Evolutionary conservation across 2,888 invertebrate species (phyloP).

Genomic region (Neocrepidodera transversa): DNA sequence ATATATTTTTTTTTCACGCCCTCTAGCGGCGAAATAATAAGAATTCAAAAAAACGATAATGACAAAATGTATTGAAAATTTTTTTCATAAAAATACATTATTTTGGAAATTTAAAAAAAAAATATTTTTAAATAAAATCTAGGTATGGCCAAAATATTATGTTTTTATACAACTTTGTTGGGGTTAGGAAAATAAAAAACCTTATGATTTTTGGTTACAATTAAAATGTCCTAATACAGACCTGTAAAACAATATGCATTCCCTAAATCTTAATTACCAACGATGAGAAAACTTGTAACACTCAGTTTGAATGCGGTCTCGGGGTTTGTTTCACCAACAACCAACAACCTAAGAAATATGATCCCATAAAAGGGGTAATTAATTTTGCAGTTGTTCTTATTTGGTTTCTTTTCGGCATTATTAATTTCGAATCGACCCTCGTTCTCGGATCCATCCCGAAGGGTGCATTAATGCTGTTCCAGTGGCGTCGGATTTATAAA

Average conservation of each 20-base stretch:
- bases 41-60: too few species aligned
- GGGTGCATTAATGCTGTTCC: constrained; percentile 29
- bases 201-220: too few species aligned
- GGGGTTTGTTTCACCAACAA: constrained; percentile 22
- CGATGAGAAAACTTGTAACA: constrained; percentile 21
- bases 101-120: too few species aligned
- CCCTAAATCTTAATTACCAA: constrained; percentile 17
- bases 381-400: constrained; percentile 45
- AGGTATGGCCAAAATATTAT: too few species aligned
- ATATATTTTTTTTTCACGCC: too few species aligned
- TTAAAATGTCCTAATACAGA: neutral
- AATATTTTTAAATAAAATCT: too few species aligned
- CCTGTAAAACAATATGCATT: constrained; percentile 12
- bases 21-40: too few species aligned
- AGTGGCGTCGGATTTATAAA: neutral
- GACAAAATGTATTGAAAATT: too few species aligned
- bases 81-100: too few species aligned
- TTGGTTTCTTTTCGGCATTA: constrained; percentile 42
- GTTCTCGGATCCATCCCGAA: constrained; percentile 21
- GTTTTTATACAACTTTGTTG: too few species aligned
- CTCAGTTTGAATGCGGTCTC: constrained; percentile 24
- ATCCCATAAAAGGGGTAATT: constrained; percentile 47
- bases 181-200: too few species aligned
- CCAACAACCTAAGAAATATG: constrained; percentile 36
- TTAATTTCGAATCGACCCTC: constrained; percentile 40